phyloP scores from a whole-genome alignment of 2,113 vertebrate species.

The Festucalex cinctus region DNA sequence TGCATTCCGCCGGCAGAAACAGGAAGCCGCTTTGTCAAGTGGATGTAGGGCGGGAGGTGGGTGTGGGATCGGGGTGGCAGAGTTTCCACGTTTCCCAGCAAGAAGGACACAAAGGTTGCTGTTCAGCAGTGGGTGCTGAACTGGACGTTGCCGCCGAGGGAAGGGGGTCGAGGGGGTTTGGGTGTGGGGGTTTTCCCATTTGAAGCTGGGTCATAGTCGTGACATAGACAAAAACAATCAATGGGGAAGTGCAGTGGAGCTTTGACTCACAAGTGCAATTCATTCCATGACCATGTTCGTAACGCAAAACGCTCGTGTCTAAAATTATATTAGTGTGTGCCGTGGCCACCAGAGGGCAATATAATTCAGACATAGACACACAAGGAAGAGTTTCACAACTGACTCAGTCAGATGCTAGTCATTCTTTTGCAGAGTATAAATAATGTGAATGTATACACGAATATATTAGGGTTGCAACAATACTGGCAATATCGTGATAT shows the following conservation, averaged over 20 bases:
- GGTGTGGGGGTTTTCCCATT: conserved; percentile 12
- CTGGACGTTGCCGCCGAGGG: conserved; percentile 20
- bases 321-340: too few relatives aligned
- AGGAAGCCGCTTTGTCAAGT: conserved; percentile 30
- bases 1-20: conserved; percentile 40
- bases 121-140: conserved; percentile 66
- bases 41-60: conserved; percentile 19
- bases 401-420: too few relatives aligned
- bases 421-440: too few relatives aligned
- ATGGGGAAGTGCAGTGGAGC: not conserved
- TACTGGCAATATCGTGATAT: too few relatives aligned
- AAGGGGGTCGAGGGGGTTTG: not conserved
- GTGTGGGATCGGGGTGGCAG: not conserved
- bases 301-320: not conserved
- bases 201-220: conserved; percentile 6
- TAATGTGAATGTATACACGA: too few relatives aligned
- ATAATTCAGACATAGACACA: too few relatives aligned
- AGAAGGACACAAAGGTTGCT: conserved; percentile 52
- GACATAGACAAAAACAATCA: not conserved
- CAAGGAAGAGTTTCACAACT: too few relatives aligned
- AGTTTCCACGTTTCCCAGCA: conserved; percentile 50
- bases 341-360: too few relatives aligned
- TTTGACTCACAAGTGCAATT: not conserved
- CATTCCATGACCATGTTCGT: not conserved
- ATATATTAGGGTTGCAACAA: too few relatives aligned